These are phyloP conservation scores for Lethocerus indicus DNA, from an alignment of 1,140 invertebrate genomes.

Conservation along the genomic window DNA sequence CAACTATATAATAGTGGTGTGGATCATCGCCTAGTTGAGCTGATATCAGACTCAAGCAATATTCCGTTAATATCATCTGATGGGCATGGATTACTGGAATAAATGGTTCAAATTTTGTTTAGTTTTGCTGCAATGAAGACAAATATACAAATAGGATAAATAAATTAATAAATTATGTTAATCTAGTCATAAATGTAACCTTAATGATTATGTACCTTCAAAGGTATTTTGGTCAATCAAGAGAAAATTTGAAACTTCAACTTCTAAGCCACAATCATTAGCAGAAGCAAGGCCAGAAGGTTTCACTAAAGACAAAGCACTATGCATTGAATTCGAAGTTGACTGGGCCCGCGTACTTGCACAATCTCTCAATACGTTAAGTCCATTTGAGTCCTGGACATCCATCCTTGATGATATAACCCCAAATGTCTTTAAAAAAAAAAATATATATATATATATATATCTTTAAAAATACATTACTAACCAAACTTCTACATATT, in stretches of 20 bases:
- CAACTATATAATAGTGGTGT: constrained; percentile 84
- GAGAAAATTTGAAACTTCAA: constrained; percentile 83
- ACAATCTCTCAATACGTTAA: constrained; percentile 48
- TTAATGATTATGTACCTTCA: constrained; percentile 35
- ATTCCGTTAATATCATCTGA: constrained; percentile 76
- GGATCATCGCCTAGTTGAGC: constrained; percentile 82
- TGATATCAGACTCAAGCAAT: constrained; percentile 76
- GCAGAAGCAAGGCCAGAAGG: constrained; percentile 22
- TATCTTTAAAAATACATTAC: too few species aligned
- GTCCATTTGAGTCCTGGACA: constrained; percentile 51
- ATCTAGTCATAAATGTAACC: not conserved
- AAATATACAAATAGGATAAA: not conserved
- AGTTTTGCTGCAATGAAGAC: too few species aligned
- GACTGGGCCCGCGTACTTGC: constrained; percentile 57
- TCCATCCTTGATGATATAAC: constrained; percentile 82
- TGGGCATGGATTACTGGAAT: constrained; percentile 72
- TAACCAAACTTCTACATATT: too few species aligned
- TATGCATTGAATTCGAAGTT: constrained; percentile 29
- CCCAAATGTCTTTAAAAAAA: constrained; percentile 62
- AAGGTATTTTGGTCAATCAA: constrained; percentile 95
- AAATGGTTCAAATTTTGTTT: too few species aligned
- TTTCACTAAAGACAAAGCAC: constrained; percentile 25
- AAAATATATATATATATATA: too few species aligned
- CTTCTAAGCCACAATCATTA: constrained; percentile 57
- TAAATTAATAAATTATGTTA: not conserved